These are phyloP conservation scores for Silurus lanzhouensis DNA, from an alignment of 2,797 vertebrate species.

Conservation along the genomic window DNA sequence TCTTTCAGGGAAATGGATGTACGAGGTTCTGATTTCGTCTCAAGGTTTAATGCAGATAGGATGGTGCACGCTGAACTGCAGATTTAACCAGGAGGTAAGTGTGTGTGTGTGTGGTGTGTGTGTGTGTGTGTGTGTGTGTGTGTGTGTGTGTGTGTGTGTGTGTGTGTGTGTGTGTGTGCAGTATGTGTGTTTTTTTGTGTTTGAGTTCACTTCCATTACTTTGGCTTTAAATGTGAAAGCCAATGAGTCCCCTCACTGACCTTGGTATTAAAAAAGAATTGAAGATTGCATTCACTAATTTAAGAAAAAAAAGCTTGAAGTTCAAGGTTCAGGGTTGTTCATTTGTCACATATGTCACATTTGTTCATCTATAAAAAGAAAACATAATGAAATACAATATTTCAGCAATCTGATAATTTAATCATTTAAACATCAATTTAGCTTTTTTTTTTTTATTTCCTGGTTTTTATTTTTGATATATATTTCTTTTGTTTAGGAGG, in stretches of 20 bases:
- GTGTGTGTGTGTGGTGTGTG: not conserved
- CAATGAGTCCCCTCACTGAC: not conserved
- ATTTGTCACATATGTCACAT: no score
- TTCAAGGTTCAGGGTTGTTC: no score
- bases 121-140: conserved; percentile 8
- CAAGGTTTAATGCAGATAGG: conserved; percentile 99
- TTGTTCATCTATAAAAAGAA: no score
- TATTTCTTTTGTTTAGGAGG: conserved; percentile 77
- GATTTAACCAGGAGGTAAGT: conserved; percentile 96
- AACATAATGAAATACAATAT: no score
- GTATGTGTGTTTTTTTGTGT: not conserved
- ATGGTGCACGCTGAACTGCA: conserved; percentile 95
- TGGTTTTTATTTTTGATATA: not conserved
- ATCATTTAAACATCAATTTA: not conserved
- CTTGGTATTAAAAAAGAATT: not conserved
- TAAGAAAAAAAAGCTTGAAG: not conserved
- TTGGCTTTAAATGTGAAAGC: no score
- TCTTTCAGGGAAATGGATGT: conserved; percentile 90
- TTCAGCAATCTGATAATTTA: no score
- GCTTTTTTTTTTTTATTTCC: not conserved
- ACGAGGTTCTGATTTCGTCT: conserved; percentile 97
- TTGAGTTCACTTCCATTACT: no score
- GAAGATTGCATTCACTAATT: not conserved
- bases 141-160: conserved; percentile 16
- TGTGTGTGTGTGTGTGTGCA: not conserved